Conservation (phyloP, 2,888 invertebrate genomes). For the Eutolmus rufibarbis region DNA sequence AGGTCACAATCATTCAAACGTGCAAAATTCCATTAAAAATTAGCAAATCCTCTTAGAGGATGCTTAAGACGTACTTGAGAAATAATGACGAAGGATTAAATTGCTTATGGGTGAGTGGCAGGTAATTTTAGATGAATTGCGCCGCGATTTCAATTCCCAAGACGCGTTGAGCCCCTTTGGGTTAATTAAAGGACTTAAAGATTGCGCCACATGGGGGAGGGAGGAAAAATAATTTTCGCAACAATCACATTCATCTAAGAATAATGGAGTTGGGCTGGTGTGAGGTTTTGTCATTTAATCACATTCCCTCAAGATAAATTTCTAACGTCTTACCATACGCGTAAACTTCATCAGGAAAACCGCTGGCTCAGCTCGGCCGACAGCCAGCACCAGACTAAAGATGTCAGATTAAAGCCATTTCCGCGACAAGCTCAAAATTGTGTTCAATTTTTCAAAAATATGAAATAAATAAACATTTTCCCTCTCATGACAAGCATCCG, state of each 20-base stretch:
- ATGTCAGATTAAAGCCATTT: not conserved
- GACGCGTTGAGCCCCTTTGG: not conserved
- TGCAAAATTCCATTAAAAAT: constrained; percentile 18
- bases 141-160: not conserved
- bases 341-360: not conserved
- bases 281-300: not conserved
- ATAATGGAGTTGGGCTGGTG: not conserved
- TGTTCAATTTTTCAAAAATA: not conserved
- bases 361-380: not conserved
- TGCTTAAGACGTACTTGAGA: not conserved
- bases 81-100: not conserved
- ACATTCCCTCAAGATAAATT: not conserved
- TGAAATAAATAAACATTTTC: not conserved
- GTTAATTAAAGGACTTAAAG: not conserved
- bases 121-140: not conserved
- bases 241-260: not conserved
- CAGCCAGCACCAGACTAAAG: not conserved
- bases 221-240: not conserved
- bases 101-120: not conserved
- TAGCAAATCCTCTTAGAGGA: not conserved
- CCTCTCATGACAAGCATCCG: not conserved
- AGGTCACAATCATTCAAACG: not conserved
- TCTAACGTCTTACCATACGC: not conserved
- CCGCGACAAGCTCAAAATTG: not conserved
- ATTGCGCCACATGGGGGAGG: not conserved